Conservation (phyloP, 2,888 invertebrate genomes). For the Pristionchus exspectatus region DNA sequence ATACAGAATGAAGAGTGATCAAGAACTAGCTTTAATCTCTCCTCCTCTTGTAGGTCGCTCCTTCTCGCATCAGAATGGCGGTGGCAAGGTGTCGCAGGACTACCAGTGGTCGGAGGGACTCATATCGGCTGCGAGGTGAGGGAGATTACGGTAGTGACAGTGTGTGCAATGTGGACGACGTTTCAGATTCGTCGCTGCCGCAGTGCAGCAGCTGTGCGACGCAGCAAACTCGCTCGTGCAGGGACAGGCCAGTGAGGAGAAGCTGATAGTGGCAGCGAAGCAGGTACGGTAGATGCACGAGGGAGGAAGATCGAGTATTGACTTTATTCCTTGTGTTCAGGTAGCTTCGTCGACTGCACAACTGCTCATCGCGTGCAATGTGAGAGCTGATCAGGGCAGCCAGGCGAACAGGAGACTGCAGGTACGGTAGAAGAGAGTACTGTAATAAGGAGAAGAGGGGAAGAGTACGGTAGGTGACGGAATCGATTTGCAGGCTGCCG, state of each 20-base stretch:
- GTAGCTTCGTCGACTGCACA: conserved; percentile 98
- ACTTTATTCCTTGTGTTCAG: conserved; percentile 63
- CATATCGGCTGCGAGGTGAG: conserved; percentile 82
- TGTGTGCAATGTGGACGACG: neutral
- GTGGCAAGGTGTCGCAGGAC: conserved; percentile 55
- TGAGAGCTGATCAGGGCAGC: conserved; percentile 96
- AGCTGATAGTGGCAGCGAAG: conserved; percentile 95
- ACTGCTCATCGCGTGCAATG: conserved; percentile 96
- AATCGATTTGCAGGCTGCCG: conserved; percentile 84
- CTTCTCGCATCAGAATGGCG: conserved; percentile 30
- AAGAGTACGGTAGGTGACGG: neutral
- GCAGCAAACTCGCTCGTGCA: conserved; percentile 94
- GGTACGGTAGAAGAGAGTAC: conserved; percentile 69
- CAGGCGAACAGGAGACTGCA: conserved; percentile 91
- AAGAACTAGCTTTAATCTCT: neutral
- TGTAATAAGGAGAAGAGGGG: neutral
- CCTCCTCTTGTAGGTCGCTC: conserved; percentile 55
- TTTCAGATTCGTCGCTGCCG: conserved; percentile 89
- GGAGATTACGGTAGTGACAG: neutral
- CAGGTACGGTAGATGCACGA: conserved; percentile 76
- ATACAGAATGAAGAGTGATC: neutral
- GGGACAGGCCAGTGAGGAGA: conserved; percentile 86
- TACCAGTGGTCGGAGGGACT: conserved; percentile 79
- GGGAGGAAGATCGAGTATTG: neutral
- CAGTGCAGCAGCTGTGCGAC: conserved; percentile 96